Evolutionary conservation across 2,888 invertebrate species (phyloP).

Genomic region (Stenodema calcarata): DNA sequence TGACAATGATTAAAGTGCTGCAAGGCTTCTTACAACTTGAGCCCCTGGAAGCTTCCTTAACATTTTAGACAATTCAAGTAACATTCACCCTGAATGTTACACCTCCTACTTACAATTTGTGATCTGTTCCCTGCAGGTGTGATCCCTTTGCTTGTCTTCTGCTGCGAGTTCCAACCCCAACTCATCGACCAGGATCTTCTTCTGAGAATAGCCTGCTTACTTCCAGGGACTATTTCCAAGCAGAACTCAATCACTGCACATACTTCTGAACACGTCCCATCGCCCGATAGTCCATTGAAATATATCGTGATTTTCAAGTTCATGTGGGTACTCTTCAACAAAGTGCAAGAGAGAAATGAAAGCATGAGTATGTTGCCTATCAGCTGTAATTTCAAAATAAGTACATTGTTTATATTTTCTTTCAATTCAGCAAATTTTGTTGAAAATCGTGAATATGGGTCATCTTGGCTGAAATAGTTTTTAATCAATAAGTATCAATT

Average conservation of each 20-base stretch:
- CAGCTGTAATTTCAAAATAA: too few species aligned
- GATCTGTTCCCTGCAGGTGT: neutral
- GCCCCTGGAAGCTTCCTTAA: too few species aligned
- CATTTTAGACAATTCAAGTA: too few species aligned
- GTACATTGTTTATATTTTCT: too few species aligned
- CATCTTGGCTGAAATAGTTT: too few species aligned
- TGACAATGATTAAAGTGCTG: too few species aligned
- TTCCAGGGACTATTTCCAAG: constrained; percentile 30
- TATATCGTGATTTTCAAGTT: neutral
- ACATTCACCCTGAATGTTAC: too few species aligned
- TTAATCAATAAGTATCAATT: too few species aligned
- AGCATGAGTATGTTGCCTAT: constrained; percentile 13
- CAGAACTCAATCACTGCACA: neutral
- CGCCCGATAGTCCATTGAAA: neutral
- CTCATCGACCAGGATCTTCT: constrained; percentile 32
- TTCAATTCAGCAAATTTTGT: too few species aligned
- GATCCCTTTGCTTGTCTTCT: constrained; percentile 29
- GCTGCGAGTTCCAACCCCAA: constrained; percentile 13
- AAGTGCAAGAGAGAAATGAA: neutral
- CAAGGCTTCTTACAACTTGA: too few species aligned
- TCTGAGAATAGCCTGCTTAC: constrained; percentile 21
- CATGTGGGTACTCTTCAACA: neutral
- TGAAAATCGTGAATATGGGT: too few species aligned
- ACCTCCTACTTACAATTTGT: neutral
- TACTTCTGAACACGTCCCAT: neutral